Conservation (phyloP, 1,140 invertebrate genomes). For the Meloidogyne chitwoodi region DNA sequence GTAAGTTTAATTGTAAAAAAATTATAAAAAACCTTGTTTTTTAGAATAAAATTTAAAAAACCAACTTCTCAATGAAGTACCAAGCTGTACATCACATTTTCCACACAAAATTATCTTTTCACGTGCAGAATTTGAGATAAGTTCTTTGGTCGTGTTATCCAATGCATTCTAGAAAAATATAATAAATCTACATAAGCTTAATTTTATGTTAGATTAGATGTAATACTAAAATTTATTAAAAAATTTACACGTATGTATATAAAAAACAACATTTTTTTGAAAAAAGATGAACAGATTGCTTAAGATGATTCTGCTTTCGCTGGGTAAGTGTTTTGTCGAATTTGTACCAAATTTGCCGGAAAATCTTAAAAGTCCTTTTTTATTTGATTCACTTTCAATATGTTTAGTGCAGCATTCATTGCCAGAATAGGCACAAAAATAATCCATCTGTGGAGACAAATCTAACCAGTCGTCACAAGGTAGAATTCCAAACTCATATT, state of each 20-base stretch:
- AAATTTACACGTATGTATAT: no score
- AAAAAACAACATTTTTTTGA: conserved; percentile 22
- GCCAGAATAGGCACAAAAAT: conserved; percentile 42
- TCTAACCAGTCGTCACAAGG: conserved; percentile 45
- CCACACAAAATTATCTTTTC: conserved; percentile 8
- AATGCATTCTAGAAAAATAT: not conserved
- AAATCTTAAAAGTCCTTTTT: conserved; percentile 13
- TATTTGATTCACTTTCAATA: not conserved
- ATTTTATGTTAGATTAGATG: no score
- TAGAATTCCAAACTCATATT: conserved; percentile 33
- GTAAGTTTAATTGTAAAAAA: not conserved
- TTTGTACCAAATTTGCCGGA: conserved; percentile 19
- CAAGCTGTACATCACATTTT: conserved; percentile 31
- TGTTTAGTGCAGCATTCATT: conserved; percentile 7
- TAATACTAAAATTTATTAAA: no score
- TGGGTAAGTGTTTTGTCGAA: conserved; percentile 27
- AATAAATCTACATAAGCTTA: no score
- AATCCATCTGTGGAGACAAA: conserved; percentile 37
- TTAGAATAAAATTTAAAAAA: not conserved
- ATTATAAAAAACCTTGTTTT: not conserved
- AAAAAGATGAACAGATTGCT: conserved; percentile 37
- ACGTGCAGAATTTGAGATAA: not conserved
- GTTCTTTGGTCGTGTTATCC: not conserved
- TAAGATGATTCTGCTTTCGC: conserved; percentile 26
- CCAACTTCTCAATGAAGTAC: conserved; percentile 28